Conservation (phyloP, 2,113 vertebrate species). For the Barbus barbus region DNA sequence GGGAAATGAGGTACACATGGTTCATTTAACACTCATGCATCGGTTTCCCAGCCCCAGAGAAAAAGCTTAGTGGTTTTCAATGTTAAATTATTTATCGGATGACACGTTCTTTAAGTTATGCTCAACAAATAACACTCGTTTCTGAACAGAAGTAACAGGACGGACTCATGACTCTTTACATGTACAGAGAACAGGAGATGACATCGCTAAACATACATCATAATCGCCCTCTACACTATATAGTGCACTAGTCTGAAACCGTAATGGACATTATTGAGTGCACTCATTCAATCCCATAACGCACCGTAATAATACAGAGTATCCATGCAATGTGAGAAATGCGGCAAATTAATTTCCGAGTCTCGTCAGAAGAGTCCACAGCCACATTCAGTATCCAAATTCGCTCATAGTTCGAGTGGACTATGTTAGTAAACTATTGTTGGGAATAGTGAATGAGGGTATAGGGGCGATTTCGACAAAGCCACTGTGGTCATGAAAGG, state of each 20-base stretch:
- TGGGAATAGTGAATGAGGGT: neutral
- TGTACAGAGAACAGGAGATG: conserved; percentile 5
- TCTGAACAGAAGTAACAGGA: conserved; percentile 15
- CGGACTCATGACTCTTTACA: too few relatives aligned
- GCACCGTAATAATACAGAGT: neutral
- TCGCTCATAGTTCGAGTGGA: neutral
- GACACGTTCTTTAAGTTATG: conserved; percentile 20
- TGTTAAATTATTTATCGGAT: conserved; percentile 61
- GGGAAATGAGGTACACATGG: conserved; percentile 74
- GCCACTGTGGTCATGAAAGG: neutral
- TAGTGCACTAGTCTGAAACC: neutral
- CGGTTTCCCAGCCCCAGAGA: conserved; percentile 61
- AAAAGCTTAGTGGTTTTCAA: conserved; percentile 72
- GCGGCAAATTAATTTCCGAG: too few relatives aligned
- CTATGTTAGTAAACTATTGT: neutral
- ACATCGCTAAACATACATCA: too few relatives aligned
- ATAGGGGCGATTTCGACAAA: neutral
- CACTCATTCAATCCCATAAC: neutral
- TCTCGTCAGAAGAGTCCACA: neutral
- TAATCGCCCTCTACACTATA: neutral
- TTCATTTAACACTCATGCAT: conserved; percentile 70
- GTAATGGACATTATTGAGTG: too few relatives aligned
- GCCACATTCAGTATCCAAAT: neutral
- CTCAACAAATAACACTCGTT: conserved; percentile 39
- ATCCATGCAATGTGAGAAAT: neutral